Evolutionary conservation across 1,140 invertebrate species (phyloP).

Genomic region (Aphelinus certus): DNA sequence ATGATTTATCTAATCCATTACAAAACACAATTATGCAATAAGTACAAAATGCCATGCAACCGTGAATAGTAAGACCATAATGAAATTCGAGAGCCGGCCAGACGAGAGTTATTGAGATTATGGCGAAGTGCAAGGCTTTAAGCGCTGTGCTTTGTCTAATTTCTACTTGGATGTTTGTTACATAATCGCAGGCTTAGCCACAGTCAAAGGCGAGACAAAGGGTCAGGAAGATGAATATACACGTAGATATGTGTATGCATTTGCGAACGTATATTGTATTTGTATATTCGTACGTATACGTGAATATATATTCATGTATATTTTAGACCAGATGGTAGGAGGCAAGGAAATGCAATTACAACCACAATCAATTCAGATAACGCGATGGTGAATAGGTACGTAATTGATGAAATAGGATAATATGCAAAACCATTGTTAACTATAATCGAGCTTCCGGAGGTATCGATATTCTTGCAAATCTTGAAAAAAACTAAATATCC

Average conservation of each 20-base stretch:
- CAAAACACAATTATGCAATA: too few relatives aligned
- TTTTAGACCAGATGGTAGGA: constrained; percentile 9
- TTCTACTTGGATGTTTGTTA: constrained; percentile 23
- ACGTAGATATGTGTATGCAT: neutral
- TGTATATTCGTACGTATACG: neutral
- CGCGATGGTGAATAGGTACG: constrained; percentile 48
- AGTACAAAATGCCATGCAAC: neutral
- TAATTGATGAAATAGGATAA: constrained; percentile 53
- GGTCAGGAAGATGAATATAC: constrained; percentile 6
- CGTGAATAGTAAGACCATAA: constrained; percentile 17
- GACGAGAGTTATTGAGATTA: constrained; percentile 35
- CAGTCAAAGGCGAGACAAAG: constrained; percentile 35
- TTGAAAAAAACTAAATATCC: too few relatives aligned
- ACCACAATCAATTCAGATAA: constrained; percentile 57
- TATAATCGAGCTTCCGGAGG: too few relatives aligned
- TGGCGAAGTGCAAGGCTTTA: constrained; percentile 5
- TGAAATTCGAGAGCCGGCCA: constrained; percentile 26
- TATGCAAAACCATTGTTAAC: neutral
- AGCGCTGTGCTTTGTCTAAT: constrained; percentile 17
- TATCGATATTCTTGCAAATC: too few relatives aligned
- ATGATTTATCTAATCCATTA: too few relatives aligned
- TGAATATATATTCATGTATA: constrained; percentile 7
- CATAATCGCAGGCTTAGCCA: constrained; percentile 18
- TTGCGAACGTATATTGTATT: neutral
- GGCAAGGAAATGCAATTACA: constrained; percentile 52